phyloP scores from a whole-genome alignment of 2,113 vertebrate species.

The Romanogobio albipinnatus region DNA sequence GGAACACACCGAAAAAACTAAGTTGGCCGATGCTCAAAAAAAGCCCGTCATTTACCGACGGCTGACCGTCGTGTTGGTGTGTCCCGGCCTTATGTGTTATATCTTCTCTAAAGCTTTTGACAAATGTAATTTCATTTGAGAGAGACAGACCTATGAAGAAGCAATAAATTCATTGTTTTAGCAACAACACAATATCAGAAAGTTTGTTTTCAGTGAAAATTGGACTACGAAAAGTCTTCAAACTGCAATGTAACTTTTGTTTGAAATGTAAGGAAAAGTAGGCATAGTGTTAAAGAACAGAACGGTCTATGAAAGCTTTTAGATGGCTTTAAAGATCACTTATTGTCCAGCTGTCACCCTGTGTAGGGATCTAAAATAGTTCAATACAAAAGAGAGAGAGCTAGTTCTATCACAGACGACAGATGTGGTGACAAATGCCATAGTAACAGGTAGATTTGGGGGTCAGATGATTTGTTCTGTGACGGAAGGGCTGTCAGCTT shows the following conservation, averaged over 20 bases:
- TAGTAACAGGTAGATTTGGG: background rate
- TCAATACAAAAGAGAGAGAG: slow-evolving; percentile 23
- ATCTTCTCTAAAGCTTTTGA: slow-evolving; percentile 33
- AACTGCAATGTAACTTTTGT: background rate
- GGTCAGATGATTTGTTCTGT: slow-evolving; percentile 2
- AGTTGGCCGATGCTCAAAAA: no score
- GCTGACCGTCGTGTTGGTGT: no score
- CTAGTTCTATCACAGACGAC: slow-evolving; percentile 37
- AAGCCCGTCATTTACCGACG: no score
- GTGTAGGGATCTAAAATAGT: slow-evolving; percentile 18
- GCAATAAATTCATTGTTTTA: background rate
- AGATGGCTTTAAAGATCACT: slow-evolving; percentile 31
- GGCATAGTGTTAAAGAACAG: background rate
- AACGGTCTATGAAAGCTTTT: background rate
- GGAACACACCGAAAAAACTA: no score
- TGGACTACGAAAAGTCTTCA: background rate
- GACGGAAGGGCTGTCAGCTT: background rate
- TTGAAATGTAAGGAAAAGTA: background rate
- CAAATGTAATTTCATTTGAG: background rate
- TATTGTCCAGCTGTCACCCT: slow-evolving; percentile 18
- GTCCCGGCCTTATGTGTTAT: background rate
- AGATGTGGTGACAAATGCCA: slow-evolving; percentile 39
- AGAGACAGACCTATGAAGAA: background rate
- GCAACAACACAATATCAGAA: background rate
- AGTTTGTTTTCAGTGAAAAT: background rate